Base-by-base conservation (phyloP, 2,797 vertebrate species). In the Neomorphus geoffroyi region DNA sequence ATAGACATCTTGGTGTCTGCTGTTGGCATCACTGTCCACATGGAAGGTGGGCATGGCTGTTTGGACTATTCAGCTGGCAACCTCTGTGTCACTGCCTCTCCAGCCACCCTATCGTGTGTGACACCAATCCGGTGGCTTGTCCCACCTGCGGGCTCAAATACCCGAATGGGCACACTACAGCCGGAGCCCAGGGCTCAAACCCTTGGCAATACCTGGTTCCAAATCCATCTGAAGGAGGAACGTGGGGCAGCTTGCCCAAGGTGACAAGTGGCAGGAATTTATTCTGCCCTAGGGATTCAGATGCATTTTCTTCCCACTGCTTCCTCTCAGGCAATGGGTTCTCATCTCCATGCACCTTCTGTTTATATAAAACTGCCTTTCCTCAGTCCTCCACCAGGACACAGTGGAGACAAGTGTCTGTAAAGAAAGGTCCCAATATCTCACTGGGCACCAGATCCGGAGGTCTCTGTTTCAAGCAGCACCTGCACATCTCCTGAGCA, bases 71-170 rank as follows among this genome's bases (percentile, higher is more conserved):
- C 0, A 1, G 13, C 43, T 80, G 50, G 30, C 45, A 58, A 10
- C 30, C 26, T 33, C 45, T 30, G 46, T 0, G 1, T 37, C 0
- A 0, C 10, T 30, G 50, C 21, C n/a, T 48, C 41, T 57, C n/a
- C 67, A 73, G 33, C 43, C 1, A 1, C 33, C 23, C 27, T 58
- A 18, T 18, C 41, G 7, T 0, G 0, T 24, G 32, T 54, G 45
- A 66, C 15, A 32, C 5, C 23, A 23, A 10, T 13, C n/a, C 0
- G 10, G 65, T 39, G 60, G 16, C 74, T 79, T 69, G 61, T 79
- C 48, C 43, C 54, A 39, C 5, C 33, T 45, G 21, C 24, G 30
- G 27, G 23, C 19, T 56, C 48, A 33, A 78, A 45, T 12, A 18
- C 58, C 41, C 50, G 37, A 39, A 69, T 6, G 21, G 37, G 26